Percentiles rank a stretch among this genome's conserved stretches.
Evolutionary conservation across 2,113 vertebrate genomes (phyloP).

Genomic region (Bungarus multicinctus): DNA sequence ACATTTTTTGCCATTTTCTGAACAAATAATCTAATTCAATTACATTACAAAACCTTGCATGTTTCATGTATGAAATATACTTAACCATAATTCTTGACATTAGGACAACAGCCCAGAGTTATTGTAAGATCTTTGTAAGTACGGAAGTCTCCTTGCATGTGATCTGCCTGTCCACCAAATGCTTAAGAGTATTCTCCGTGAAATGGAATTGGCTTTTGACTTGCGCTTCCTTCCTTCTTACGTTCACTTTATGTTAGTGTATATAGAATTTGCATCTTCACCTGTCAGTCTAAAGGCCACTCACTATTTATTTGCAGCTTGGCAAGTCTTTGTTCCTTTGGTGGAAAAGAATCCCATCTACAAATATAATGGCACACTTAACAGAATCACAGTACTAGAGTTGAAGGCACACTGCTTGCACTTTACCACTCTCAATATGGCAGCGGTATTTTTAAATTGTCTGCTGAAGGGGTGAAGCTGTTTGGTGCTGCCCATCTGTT

Average conservation of each 20-base stretch:
- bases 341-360: background rate
- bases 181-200: background rate
- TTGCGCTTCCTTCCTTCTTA: conserved; percentile 28
- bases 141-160: background rate
- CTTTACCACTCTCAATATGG: conserved; percentile 8
- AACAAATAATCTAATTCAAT: conserved; percentile 4
- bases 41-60: conserved; percentile 18
- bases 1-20: conserved; percentile 9
- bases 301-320: conserved; percentile 15
- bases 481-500: conserved; percentile 77
- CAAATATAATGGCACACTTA: background rate
- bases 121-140: background rate
- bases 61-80: conserved; percentile 4
- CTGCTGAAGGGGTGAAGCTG: conserved; percentile 59
- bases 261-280: conserved; percentile 33
- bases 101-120: background rate
- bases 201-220: background rate
- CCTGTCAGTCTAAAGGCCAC: conserved; percentile 40
- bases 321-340: conserved; percentile 33
- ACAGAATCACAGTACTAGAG: background rate
- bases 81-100: background rate
- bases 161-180: background rate
- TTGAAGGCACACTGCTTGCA: background rate
- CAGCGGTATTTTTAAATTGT: conserved; percentile 20
- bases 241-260: conserved; percentile 4